These are phyloP conservation scores for Rhinichthys klamathensis DNA, from an alignment of 2,113 vertebrate genomes.

Conservation along the genomic window DNA sequence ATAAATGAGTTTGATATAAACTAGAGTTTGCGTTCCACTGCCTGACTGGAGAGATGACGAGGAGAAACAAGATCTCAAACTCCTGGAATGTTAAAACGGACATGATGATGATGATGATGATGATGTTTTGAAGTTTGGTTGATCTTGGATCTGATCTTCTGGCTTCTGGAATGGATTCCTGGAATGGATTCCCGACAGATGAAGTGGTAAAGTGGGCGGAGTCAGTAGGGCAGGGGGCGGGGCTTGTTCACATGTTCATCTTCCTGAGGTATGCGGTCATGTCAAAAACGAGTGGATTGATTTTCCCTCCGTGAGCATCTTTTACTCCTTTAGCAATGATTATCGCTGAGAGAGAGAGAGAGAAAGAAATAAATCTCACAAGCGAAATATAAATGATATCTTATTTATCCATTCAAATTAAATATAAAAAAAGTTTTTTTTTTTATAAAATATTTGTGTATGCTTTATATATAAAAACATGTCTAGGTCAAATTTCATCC, in stretches of 20 bases:
- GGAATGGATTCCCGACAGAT: background rate
- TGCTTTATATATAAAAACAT: background rate
- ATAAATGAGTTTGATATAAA: slow-evolving; percentile 13
- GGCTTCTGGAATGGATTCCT: background rate
- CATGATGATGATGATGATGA: background rate
- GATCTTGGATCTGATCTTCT: slow-evolving; percentile 16
- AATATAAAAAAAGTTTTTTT: no score
- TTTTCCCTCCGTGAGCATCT: slow-evolving; percentile 52
- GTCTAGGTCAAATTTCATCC: background rate
- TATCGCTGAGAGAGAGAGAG: slow-evolving; percentile 26
- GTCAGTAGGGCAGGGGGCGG: background rate
- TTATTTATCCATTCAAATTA: background rate
- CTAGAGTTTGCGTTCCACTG: slow-evolving; percentile 8
- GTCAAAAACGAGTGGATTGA: slow-evolving; percentile 45
- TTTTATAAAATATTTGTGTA: background rate
- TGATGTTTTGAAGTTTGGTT: background rate
- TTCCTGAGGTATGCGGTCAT: slow-evolving; percentile 49
- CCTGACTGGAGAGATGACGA: background rate
- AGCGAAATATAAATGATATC: background rate
- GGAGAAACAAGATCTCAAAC: background rate
- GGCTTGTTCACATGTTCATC: slow-evolving; percentile 28
- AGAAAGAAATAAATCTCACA: background rate
- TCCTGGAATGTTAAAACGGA: slow-evolving; percentile 3
- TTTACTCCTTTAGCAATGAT: slow-evolving; percentile 53
- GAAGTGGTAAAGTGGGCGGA: background rate